phyloP scores from a whole-genome alignment of 2,888 invertebrate genomes.

The Drosophila lacicola region DNA sequence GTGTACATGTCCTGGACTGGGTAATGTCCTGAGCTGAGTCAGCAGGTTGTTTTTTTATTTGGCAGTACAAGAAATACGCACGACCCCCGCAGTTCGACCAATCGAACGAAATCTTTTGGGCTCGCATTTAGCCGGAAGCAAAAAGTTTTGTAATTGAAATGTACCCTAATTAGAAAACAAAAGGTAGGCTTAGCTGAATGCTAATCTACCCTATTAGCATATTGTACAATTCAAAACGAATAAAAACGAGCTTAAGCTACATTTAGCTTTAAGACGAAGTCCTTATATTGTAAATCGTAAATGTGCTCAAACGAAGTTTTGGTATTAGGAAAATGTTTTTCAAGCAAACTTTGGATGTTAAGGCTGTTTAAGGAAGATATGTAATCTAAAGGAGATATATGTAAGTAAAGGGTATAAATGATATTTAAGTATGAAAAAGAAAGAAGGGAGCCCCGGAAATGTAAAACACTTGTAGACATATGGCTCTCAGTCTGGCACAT shows the following conservation, averaged over 20 bases:
- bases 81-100: conserved; percentile 1
- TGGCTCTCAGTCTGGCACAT: too few species aligned
- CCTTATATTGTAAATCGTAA: neutral
- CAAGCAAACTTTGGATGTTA: too few species aligned
- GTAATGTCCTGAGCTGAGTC: conserved; percentile 42
- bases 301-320: neutral
- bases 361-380: too few species aligned
- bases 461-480: too few species aligned
- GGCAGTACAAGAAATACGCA: conserved; percentile 1
- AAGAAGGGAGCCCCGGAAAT: too few species aligned
- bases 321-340: too few species aligned
- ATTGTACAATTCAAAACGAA: neutral
- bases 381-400: too few species aligned
- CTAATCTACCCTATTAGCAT: conserved; percentile 21
- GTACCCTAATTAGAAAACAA: conserved; percentile 22
- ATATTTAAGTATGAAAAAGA: too few species aligned
- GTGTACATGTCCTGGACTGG: conserved; percentile 16
- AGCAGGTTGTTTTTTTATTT: conserved; percentile 22
- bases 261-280: neutral
- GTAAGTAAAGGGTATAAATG: too few species aligned
- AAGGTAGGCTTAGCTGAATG: conserved; percentile 12
- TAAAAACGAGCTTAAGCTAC: neutral
- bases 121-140: conserved; percentile 4
- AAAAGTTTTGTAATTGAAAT: conserved; percentile 47
- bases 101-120: conserved; percentile 27